A percentile compares a stretch with the other conserved stretches of the same genome.
phyloP scores from a whole-genome alignment of 2,797 vertebrate species.

The Iguana delicatissima region DNA sequence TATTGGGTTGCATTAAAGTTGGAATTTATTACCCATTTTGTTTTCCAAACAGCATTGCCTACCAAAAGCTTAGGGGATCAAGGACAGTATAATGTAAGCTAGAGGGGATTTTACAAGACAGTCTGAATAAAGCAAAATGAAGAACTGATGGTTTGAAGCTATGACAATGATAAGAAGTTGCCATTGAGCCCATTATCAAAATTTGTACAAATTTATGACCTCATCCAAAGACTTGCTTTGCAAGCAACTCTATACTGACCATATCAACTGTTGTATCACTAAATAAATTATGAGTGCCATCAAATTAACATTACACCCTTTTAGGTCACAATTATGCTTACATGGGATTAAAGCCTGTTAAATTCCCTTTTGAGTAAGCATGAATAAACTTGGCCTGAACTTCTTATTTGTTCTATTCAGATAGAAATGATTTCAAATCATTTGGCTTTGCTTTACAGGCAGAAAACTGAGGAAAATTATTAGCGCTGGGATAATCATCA shows the following conservation, averaged over 20 bases:
- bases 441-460: not conserved
- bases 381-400: not conserved
- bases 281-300: not conserved
- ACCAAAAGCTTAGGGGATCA: conserved; percentile 34
- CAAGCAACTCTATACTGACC: not conserved
- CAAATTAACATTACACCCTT: not conserved
- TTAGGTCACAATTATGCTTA: not conserved
- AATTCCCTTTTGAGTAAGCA: not conserved
- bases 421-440: not conserved
- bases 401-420: not conserved
- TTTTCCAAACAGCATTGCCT: conserved; percentile 40
- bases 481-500: not conserved
- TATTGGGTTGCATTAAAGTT: conserved; percentile 31
- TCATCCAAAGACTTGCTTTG: not conserved
- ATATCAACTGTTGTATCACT: not conserved
- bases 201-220: not conserved
- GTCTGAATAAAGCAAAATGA: conserved; percentile 34
- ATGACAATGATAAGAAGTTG: conserved; percentile 23
- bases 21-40: conserved; percentile 46
- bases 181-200: conserved; percentile 8
- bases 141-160: not conserved
- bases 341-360: not conserved
- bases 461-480: not conserved
- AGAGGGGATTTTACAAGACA: conserved; percentile 26
- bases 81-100: not conserved